Percentiles rank a stretch among this genome's conserved stretches.
phyloP scores from a whole-genome alignment of 2,888 invertebrate genomes.

The Aphrophora alni region DNA sequence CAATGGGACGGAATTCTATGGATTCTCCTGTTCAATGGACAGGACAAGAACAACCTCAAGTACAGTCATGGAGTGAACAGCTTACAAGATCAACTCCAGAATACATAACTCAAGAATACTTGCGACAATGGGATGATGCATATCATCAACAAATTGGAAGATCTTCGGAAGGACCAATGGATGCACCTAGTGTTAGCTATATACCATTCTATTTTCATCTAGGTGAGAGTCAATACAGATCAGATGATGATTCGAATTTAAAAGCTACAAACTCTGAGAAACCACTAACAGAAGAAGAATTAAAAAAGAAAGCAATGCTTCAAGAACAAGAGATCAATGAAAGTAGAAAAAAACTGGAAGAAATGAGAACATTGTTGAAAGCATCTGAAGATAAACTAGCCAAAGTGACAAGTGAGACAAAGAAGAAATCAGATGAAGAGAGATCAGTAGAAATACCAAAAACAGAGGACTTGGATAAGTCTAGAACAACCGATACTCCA shows the following conservation, averaged over 20 bases:
- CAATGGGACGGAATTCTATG: background rate
- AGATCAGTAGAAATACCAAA: background rate
- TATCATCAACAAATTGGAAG: background rate
- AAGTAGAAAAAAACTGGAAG: background rate
- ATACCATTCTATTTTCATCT: background rate
- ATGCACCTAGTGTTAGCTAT: background rate
- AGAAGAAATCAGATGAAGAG: background rate
- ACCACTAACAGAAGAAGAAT: background rate
- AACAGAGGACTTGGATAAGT: background rate
- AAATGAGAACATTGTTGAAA: background rate
- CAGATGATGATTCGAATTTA: background rate
- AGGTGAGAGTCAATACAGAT: background rate
- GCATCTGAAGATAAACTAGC: background rate
- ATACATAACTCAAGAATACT: background rate
- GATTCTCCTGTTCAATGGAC: background rate
- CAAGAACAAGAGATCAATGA: background rate
- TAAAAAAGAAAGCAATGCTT: background rate
- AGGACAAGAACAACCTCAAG: no score
- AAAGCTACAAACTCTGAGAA: background rate
- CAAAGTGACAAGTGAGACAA: background rate
- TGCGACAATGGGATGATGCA: background rate
- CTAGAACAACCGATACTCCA: background rate
- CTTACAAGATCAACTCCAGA: background rate
- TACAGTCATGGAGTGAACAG: background rate
- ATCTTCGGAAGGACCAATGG: background rate